Base-by-base conservation (phyloP, 2,113 vertebrate genomes). In the Emberiza fucata region DNA sequence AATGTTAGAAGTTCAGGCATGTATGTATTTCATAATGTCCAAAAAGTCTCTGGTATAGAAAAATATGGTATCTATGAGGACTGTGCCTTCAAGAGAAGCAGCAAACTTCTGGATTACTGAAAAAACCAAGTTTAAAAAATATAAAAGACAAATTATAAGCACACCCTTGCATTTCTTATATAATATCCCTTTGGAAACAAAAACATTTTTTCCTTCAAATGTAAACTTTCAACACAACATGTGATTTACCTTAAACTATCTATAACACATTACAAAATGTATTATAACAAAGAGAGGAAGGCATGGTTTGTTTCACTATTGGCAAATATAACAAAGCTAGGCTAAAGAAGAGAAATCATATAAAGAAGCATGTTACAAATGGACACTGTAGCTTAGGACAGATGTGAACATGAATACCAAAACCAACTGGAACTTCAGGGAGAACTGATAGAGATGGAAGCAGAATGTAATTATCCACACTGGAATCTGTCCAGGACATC, bases 401-500 rank as follows among this genome's bases (percentile, higher is more conserved):
- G 71, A 94, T 81, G 61, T 59, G 78, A 96, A 92, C 19, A 84
- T 72, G 29, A 95, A 88, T 37, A 84, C 6, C 10, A 17, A 91
- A 88, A 87, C 65, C 42, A 92, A 33, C 22, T 40, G 71, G 56
- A 96, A 93, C 59, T 94, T 91, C 60, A 28, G 65, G 77, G 35
- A 86, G 9, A 81, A 79, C 2, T 77, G 51, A 71, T 63, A 92
- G 57, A 79, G 11, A 44, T 11, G 6, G 71, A 68, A 82, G 48
- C 66, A 95, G 73, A 95, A 94, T 44, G 65, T 53, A 90, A 63
- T 95, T 90, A 92, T 69, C 40, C 84, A 90, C 8, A 5, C 15
- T 91, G 82, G 45, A 96, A 81, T 86, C 75, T 65, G 42, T 86
- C 88, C 88, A 92, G 72, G 25, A 91, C 40, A 86, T 61, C 45